phyloP scores from a whole-genome alignment of 1,140 invertebrate genomes.

The Panagrolaimus sp. region DNA sequence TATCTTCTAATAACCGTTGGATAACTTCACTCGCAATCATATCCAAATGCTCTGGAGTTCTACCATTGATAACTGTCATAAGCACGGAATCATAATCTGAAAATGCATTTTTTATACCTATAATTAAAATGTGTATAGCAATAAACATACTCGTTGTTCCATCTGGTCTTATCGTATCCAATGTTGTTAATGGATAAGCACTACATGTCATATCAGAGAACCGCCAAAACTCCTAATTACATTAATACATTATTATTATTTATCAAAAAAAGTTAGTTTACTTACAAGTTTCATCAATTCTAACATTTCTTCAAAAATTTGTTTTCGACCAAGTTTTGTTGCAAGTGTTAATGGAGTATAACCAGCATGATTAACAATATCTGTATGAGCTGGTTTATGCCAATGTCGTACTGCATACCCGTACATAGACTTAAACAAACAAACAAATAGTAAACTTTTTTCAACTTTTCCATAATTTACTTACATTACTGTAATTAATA shows the following conservation, averaged over 20 bases:
- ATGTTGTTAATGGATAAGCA: conserved; percentile 85
- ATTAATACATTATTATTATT: no score
- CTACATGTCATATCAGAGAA: conserved; percentile 99
- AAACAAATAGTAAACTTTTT: background rate
- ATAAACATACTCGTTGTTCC: conserved; percentile 78
- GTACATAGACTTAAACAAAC: conserved; percentile 79
- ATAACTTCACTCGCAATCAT: conserved; percentile 98
- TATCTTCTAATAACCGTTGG: conserved; percentile 88
- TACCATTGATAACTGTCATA: conserved; percentile 91
- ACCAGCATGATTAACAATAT: conserved; percentile 77
- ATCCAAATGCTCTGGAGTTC: conserved; percentile 90
- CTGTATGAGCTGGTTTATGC: conserved; percentile 79
- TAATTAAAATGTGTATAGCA: no score
- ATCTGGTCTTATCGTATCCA: conserved; percentile 87
- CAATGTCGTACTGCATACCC: conserved; percentile 91
- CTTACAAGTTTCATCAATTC: conserved; percentile 76
- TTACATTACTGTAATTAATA: conserved; percentile 85
- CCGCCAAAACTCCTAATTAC: conserved; percentile 79
- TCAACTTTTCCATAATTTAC: conserved; percentile 41
- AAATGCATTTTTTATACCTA: conserved; percentile 37
- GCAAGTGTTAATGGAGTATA: conserved; percentile 89
- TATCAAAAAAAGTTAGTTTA: background rate
- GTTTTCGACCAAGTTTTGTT: conserved; percentile 85
- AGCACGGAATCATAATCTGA: conserved; percentile 95
- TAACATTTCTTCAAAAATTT: conserved; percentile 94